Base-by-base conservation (phyloP, 2,113 vertebrate species). In the Alethe diademata region DNA sequence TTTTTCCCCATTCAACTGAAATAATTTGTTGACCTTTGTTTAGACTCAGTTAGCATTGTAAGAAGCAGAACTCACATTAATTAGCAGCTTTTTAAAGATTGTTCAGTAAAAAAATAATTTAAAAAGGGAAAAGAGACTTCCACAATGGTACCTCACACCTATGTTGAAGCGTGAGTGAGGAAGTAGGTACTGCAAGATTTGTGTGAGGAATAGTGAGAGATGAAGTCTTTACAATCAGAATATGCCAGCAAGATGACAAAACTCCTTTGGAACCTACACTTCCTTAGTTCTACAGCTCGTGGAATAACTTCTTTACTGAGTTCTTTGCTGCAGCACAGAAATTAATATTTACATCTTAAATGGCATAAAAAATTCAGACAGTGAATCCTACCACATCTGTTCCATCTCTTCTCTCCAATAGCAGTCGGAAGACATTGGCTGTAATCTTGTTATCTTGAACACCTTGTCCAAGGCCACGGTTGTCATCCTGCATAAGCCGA, bases 361-460 rank as follows among this genome's bases (percentile, higher is more conserved):
- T 62, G 83, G 43, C 3, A 28, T 56, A 40, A 86, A 93, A 86
- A 86, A 50, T 71, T 14, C 23, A 50, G 47, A 64, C 40, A 83
- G 51, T 57, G 69, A 95, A 64, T 61, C 97, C 51, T 98, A 99
- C 98, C 97, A 74, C 71, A 84, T 98, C 97, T 84, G 88, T 64
- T 88, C 88, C 95, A 75, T 85, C 96, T 93, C 98, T 98, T 95
- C 88, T 98, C 95, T 99, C 99, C 86, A 99, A 94, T 24, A 99
- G 97, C 90, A 99, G 95, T 93, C 98, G 97, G 96, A 98, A 99
- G 26, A 98, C 85, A 92, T 98, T 99, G 29, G 98, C 98, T 50
- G 99, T 99, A 73, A 99, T 97, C 95, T 99, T 99, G 95, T 99
- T 99, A 96, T 99, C 99, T n/a, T 98, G 98, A 69, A 99, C 97